phyloP scores from a whole-genome alignment of 2,797 vertebrate species.

The Melanotaenia pygmaea region DNA sequence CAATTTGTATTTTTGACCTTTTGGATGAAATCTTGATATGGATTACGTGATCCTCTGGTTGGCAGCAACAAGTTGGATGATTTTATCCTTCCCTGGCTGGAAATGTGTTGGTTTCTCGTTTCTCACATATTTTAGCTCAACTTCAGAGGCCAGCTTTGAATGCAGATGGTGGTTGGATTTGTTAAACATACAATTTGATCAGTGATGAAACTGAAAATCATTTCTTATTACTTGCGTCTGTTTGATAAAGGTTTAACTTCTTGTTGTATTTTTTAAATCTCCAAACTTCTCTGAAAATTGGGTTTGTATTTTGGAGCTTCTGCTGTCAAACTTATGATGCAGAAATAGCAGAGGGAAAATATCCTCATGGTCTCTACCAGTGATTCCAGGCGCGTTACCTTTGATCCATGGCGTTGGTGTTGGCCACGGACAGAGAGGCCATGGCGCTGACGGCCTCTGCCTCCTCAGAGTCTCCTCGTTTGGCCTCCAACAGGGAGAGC shows the following conservation, averaged over 20 bases:
- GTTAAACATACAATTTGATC: neutral
- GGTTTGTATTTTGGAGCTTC: neutral
- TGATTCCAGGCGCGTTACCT: slow-evolving; percentile 77
- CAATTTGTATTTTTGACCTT: neutral
- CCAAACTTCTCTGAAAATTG: neutral
- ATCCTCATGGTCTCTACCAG: neutral
- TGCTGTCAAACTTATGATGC: neutral
- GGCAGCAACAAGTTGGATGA: too few relatives aligned
- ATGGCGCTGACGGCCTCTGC: slow-evolving; percentile 95
- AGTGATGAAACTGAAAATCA: neutral
- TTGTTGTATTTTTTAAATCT: neutral
- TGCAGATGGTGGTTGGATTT: neutral
- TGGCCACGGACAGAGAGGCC: slow-evolving; percentile 95
- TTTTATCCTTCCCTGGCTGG: too few relatives aligned
- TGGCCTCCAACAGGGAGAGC: slow-evolving; percentile 90
- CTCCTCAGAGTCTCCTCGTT: slow-evolving; percentile 93
- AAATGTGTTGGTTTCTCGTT: neutral
- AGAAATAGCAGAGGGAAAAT: too few relatives aligned
- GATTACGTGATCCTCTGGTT: neutral
- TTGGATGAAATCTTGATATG: neutral
- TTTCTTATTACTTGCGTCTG: neutral
- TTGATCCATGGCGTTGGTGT: slow-evolving; percentile 85
- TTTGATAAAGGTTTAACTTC: neutral
- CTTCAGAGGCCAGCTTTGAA: neutral
- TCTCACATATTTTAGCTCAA: neutral